Conservation (phyloP, 1,140 invertebrate species). For the Drosophila insularis region DNA sequence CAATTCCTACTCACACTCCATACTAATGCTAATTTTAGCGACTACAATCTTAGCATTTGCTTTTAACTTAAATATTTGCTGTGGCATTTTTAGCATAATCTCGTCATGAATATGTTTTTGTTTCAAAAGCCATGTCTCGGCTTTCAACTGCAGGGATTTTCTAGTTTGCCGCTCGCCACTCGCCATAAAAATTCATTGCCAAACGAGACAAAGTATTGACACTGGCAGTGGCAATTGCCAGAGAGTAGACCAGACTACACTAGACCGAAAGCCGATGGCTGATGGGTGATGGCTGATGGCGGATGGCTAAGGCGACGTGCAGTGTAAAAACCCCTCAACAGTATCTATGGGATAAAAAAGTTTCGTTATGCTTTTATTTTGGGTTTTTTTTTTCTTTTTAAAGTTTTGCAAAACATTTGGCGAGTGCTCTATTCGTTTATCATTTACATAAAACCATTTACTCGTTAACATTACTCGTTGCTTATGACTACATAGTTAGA, state of each 20-base stretch:
- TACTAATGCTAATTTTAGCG: conserved; percentile 55
- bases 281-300: conserved; percentile 3
- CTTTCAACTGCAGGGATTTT: conserved; percentile 17
- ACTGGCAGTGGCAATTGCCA: conserved; percentile 30
- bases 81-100: conserved; percentile 49
- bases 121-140: conserved; percentile 59
- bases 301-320: conserved; percentile 9
- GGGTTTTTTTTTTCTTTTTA: not conserved
- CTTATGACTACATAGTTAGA: not conserved
- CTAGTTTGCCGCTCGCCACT: not conserved
- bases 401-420: conserved; percentile 4
- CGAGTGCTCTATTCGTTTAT: conserved; percentile 15
- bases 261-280: not conserved
- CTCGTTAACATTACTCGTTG: not conserved
- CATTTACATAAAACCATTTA: conserved; percentile 30
- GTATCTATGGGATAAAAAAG: conserved; percentile 50
- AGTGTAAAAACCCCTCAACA: conserved; percentile 24
- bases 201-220: conserved; percentile 65
- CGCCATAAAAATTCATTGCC: conserved; percentile 77
- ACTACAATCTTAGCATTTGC: conserved; percentile 28
- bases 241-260: conserved; percentile 50
- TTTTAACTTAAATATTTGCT: not conserved
- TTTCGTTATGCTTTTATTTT: conserved; percentile 14
- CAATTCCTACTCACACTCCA: conserved; percentile 24
- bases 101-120: conserved; percentile 79